phyloP scores from a whole-genome alignment of 2,888 invertebrate species.

The Fabriciana adippe region DNA sequence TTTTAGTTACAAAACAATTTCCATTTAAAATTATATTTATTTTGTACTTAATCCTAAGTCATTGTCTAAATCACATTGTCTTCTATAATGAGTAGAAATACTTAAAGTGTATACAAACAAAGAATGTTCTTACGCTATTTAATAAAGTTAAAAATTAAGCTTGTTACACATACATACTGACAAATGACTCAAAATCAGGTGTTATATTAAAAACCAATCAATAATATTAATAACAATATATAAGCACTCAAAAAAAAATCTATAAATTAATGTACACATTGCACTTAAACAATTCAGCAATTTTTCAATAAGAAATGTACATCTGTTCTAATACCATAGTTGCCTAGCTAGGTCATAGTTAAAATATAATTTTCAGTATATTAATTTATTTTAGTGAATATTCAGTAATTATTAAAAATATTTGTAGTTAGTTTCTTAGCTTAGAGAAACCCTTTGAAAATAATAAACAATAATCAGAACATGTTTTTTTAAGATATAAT shows the following conservation, averaged over 20 bases:
- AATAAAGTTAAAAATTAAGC: constrained; percentile 7
- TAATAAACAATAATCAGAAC: too few relatives aligned
- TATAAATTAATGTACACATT: too few relatives aligned
- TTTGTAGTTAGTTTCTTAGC: too few relatives aligned
- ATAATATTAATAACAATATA: constrained; percentile 16
- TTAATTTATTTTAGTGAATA: too few relatives aligned
- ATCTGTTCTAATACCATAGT: too few relatives aligned
- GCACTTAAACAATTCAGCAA: too few relatives aligned
- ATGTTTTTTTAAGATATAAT: too few relatives aligned
- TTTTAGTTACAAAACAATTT: constrained; percentile 79
- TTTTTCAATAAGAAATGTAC: too few relatives aligned
- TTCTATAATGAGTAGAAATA: background rate
- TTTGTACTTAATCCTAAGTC: constrained; percentile 77
- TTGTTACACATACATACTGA: background rate
- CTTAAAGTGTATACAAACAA: constrained; percentile 9
- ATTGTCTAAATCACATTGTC: constrained; percentile 67
- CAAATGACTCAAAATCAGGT: constrained; percentile 7
- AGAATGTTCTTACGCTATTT: constrained; percentile 1
- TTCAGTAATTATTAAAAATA: too few relatives aligned
- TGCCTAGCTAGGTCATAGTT: too few relatives aligned
- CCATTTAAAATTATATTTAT: constrained; percentile 70
- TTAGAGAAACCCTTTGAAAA: too few relatives aligned
- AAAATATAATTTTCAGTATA: too few relatives aligned
- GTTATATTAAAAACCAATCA: constrained; percentile 5
- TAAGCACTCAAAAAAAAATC: background rate